Conservation (phyloP, 1,140 invertebrate genomes). For the Drosophila teissieri region DNA sequence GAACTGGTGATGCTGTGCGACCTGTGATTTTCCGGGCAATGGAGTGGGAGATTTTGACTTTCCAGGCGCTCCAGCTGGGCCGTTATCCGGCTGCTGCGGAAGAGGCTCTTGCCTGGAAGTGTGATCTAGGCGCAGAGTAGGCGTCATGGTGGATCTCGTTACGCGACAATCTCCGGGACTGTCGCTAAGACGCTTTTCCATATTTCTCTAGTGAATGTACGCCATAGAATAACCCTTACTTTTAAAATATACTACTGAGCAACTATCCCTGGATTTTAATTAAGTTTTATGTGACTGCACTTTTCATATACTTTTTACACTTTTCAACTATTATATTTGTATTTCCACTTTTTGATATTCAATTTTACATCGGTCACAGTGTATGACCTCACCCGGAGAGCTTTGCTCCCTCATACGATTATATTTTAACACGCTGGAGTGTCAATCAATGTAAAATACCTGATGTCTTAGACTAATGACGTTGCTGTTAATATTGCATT, state of each 20-base stretch:
- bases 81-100: slow-evolving; percentile 38
- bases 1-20: slow-evolving; percentile 73
- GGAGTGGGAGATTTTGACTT: slow-evolving; percentile 60
- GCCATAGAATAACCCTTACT: background rate
- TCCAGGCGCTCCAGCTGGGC: slow-evolving; percentile 5
- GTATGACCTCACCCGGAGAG: background rate
- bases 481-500: background rate
- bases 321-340: background rate
- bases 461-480: background rate
- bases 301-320: background rate
- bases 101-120: slow-evolving; percentile 47
- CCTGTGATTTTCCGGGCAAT: slow-evolving; percentile 49
- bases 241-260: background rate
- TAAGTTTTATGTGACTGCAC: background rate
- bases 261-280: background rate
- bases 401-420: background rate
- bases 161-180: slow-evolving; percentile 80
- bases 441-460: background rate
- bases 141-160: slow-evolving; percentile 71
- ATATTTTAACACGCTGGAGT: background rate
- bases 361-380: slow-evolving; percentile 1
- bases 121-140: slow-evolving; percentile 54
- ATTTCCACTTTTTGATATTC: background rate
- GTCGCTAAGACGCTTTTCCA: slow-evolving; percentile 66
- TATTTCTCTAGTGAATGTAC: slow-evolving; percentile 23